These are phyloP conservation scores for Melanostigma gelatinosum DNA, from an alignment of 2,113 vertebrate species.

Conservation along the genomic window DNA sequence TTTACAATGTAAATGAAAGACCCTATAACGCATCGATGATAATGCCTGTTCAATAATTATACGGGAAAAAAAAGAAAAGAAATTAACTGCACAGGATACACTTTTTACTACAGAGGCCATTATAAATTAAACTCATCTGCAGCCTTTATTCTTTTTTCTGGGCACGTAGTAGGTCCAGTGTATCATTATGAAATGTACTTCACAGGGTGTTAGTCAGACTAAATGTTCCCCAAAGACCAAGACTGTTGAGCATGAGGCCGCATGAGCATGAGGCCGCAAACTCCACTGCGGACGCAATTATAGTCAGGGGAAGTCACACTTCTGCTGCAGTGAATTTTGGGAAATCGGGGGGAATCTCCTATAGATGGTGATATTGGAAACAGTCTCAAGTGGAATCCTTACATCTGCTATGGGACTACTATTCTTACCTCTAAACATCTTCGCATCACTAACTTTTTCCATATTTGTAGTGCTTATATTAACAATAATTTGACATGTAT, in stretches of 20 bases:
- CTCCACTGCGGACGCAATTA: not conserved
- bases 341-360: not conserved
- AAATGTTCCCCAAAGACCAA: constrained; percentile 1
- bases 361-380: constrained; percentile 8
- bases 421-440: not conserved
- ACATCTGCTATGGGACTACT: not conserved
- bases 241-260: not conserved
- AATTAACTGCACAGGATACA: constrained; percentile 3
- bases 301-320: not conserved
- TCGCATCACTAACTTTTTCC: not conserved
- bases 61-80: constrained; percentile 2
- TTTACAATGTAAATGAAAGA: constrained; percentile 32
- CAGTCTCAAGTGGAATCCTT: not conserved
- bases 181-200: not conserved
- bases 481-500: not conserved
- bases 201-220: not conserved
- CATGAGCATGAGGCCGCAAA: not conserved
- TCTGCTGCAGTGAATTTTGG: constrained; percentile 20
- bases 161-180: constrained; percentile 9
- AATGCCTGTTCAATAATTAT: constrained; percentile 37
- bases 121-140: not conserved
- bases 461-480: not conserved
- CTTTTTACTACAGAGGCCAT: not conserved
- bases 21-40: constrained; percentile 15
- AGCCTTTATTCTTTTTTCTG: constrained; percentile 11